These are phyloP conservation scores for Tenebrio molitor DNA, from an alignment of 1,140 invertebrate species.

Conservation along the genomic window DNA sequence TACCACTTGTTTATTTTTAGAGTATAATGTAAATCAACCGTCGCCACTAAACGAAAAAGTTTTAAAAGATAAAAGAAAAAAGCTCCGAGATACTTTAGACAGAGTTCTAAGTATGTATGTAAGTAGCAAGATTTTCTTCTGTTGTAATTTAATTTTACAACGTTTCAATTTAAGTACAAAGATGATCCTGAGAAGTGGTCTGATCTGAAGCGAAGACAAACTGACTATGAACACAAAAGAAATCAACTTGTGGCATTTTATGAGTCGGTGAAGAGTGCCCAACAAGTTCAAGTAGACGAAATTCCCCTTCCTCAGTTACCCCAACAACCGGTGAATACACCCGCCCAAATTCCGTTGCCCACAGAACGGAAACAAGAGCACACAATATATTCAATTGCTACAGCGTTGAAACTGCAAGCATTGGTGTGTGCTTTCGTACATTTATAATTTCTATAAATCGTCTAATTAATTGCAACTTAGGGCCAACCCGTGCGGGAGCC, in stretches of 20 bases:
- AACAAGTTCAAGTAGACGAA: slow-evolving; percentile 96
- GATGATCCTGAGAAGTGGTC: slow-evolving; percentile 96
- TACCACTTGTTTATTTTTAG: slow-evolving; percentile 70
- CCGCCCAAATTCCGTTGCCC: slow-evolving; percentile 85
- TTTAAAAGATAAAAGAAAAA: slow-evolving; percentile 95
- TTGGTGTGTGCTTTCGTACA: slow-evolving; percentile 50
- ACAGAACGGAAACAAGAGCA: slow-evolving; percentile 67
- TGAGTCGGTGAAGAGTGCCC: slow-evolving; percentile 95
- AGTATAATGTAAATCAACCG: slow-evolving; percentile 94
- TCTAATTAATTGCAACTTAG: too few relatives aligned
- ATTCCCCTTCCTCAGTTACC: slow-evolving; percentile 87
- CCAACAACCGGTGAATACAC: slow-evolving; percentile 61
- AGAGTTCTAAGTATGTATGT: slow-evolving; percentile 96
- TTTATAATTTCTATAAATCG: too few relatives aligned
- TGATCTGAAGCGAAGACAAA: slow-evolving; percentile 90
- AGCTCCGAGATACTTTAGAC: slow-evolving; percentile 95
- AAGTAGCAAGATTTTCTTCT: slow-evolving; percentile 72
- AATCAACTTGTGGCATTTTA: slow-evolving; percentile 91
- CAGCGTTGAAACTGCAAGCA: slow-evolving; percentile 64
- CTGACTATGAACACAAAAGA: slow-evolving; percentile 93
- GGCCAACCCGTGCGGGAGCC: slow-evolving; percentile 71
- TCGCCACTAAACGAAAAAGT: slow-evolving; percentile 97
- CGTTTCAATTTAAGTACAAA: slow-evolving; percentile 88
- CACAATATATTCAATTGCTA: slow-evolving; percentile 65
- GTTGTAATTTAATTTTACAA: too few relatives aligned